These are phyloP conservation scores for Trichoplax adhaerens DNA, from an alignment of 37 sponge, comb jelly and placozoan genomes.

Conservation along the genomic window DNA sequence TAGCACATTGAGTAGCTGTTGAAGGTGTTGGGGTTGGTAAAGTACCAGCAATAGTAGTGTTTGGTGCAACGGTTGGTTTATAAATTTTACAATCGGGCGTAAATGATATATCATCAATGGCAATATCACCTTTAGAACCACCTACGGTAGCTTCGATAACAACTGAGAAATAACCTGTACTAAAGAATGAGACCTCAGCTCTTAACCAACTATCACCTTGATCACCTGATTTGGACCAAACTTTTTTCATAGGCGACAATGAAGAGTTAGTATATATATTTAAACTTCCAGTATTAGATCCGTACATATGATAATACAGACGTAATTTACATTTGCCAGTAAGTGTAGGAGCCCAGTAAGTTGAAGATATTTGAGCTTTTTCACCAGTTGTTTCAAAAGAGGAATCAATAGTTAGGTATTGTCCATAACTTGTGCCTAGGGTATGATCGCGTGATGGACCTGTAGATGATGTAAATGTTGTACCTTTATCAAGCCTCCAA, in stretches of 20 bases:
- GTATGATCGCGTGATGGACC: constrained; percentile 19
- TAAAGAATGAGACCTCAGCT: constrained; percentile 6
- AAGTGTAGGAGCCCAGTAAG: no score
- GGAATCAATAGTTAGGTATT: not conserved
- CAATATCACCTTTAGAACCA: constrained; percentile 15
- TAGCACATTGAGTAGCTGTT: no score
- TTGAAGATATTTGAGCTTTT: no score
- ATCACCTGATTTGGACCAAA: not conserved
- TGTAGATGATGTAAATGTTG: constrained; percentile 13
- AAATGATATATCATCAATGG: constrained; percentile 23
- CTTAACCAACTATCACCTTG: constrained; percentile 12
- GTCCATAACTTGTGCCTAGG: constrained; percentile 5
- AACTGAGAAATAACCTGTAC: not conserved
- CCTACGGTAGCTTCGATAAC: not conserved
- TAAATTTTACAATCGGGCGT: no score
- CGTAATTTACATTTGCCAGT: no score
- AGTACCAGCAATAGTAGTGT: no score
- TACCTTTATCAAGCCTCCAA: constrained; percentile 19
- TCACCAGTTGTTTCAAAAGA: no score
- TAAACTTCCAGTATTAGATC: not conserved
- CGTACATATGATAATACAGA: no score
- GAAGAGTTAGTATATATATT: constrained; percentile 12
- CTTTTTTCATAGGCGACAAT: not conserved
- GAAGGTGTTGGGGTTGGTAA: no score
- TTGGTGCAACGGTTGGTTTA: no score